phyloP scores from a whole-genome alignment of 2,888 invertebrate genomes.

The Acanthosoma haemorrhoidale region DNA sequence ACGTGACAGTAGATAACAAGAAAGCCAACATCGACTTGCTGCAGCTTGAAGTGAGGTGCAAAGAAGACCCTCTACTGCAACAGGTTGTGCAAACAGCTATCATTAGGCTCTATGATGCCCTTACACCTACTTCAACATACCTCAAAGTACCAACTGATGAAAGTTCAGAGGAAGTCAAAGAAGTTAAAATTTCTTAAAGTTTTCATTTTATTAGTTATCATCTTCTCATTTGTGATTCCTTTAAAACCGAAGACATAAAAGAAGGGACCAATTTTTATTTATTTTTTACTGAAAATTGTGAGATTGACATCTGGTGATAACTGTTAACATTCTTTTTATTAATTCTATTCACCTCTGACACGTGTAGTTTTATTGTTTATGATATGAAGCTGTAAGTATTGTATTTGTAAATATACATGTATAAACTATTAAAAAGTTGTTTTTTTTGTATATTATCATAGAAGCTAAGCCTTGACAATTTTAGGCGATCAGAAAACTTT shows the following conservation, averaged over 20 bases:
- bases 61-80: slow-evolving; percentile 72
- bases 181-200: slow-evolving; percentile 12
- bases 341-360: too few relatives aligned
- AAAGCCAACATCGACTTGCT: slow-evolving; percentile 79
- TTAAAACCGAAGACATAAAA: too few relatives aligned
- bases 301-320: too few relatives aligned
- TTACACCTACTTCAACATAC: slow-evolving; percentile 54
- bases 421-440: background rate
- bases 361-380: background rate
- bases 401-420: background rate
- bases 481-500: too few relatives aligned
- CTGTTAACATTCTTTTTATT: too few relatives aligned
- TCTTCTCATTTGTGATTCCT: too few relatives aligned
- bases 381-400: background rate
- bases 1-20: slow-evolving; percentile 78
- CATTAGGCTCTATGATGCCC: slow-evolving; percentile 73
- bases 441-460: too few relatives aligned
- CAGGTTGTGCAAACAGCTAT: slow-evolving; percentile 82
- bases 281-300: too few relatives aligned
- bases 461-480: too few relatives aligned
- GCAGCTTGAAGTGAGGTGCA: slow-evolving; percentile 73
- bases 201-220: too few relatives aligned
- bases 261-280: too few relatives aligned
- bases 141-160: background rate
- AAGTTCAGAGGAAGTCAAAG: background rate